Evolutionary conservation across 2,888 invertebrate genomes (phyloP).

Genomic region (Philaethria dido): DNA sequence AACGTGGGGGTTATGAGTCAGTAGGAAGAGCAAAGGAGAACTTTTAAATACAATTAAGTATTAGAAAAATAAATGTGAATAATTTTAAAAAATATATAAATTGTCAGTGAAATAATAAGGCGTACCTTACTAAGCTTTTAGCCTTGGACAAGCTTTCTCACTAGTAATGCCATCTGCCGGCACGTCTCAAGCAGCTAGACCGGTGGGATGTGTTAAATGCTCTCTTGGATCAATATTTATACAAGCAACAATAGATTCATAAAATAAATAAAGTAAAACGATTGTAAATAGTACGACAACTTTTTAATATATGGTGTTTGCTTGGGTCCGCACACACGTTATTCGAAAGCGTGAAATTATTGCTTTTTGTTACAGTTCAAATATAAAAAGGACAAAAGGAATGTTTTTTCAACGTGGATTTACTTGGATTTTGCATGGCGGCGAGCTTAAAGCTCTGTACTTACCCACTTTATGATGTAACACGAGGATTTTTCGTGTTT

Average conservation of each 20-base stretch:
- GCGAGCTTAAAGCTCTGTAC: conserved; percentile 18
- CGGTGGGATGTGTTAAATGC: conserved; percentile 81
- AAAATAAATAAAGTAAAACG: conserved; percentile 83
- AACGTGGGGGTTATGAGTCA: no score
- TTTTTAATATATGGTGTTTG: conserved; percentile 83
- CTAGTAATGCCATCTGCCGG: conserved; percentile 66
- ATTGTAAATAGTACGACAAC: conserved; percentile 83
- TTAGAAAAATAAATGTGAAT: no score
- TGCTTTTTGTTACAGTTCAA: conserved; percentile 82
- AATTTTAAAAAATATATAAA: background rate
- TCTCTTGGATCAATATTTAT: conserved; percentile 78
- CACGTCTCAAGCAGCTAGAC: conserved; percentile 50
- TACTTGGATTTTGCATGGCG: conserved; percentile 35
- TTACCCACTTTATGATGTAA: conserved; percentile 23
- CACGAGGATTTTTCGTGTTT: conserved; percentile 9
- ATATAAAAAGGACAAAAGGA: conserved; percentile 68
- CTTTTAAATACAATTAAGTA: no score
- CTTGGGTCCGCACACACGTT: conserved; percentile 82
- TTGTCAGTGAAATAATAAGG: background rate
- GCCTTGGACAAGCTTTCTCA: conserved; percentile 6
- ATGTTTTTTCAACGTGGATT: conserved; percentile 38
- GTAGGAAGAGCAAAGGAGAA: no score
- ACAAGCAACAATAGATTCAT: conserved; percentile 82
- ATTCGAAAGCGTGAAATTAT: conserved; percentile 82
- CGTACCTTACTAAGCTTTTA: background rate